Base-by-base conservation (phyloP, 2,113 vertebrate species). In the Entelurus aequoreus region DNA sequence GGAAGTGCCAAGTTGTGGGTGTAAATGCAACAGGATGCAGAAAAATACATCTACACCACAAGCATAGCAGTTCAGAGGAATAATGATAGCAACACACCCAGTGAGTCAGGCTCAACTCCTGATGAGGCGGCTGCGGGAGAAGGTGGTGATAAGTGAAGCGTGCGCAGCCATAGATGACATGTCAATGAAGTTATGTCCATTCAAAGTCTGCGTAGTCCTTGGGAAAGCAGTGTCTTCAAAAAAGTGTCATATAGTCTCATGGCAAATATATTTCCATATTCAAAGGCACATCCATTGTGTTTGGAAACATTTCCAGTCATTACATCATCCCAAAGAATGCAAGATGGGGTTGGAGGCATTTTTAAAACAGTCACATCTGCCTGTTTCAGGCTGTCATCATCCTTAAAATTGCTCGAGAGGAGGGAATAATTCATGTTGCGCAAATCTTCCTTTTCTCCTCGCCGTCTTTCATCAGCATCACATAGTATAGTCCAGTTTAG, bases 401-500 rank as follows among this genome's bases (percentile, higher is more conserved):
- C 71, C 61, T 72, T 65, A 74, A 72, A 68, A 71, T 67, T 65
- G 66, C 46, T 54, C 70, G 58, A 65, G 54, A 52, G 53, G 28
- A 19, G 35, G 8, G 19, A 38, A 7, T 2, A n/a, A 16, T 16
- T 53, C 51, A 19, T 53, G 38, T 6, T 42, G 28, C 21, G 15
- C 47, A 66, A 58, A 19, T 50, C 54, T 21, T 51, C 61, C 54
- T 59, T 19, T 35, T 48, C 35, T 35, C 50, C 9, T 7, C 40
- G 3, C 60, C n/a, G 58, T 61, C 64, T 35, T 68, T 63, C 47
- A 72, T 63, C 61, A 64, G 12, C 68, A 48, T 57, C 59, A 35
- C 36, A 56, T 21, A 66, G 77, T 83, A 13, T 69, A 79, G 82
- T 77, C 42, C 66, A n/a, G 48, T 61, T 69, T 72, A 74, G 66